A percentile compares a stretch with the other conserved stretches of the same genome.
phyloP scores from a whole-genome alignment of 1,140 invertebrate genomes.

The Dendroctonus ponderosae region DNA sequence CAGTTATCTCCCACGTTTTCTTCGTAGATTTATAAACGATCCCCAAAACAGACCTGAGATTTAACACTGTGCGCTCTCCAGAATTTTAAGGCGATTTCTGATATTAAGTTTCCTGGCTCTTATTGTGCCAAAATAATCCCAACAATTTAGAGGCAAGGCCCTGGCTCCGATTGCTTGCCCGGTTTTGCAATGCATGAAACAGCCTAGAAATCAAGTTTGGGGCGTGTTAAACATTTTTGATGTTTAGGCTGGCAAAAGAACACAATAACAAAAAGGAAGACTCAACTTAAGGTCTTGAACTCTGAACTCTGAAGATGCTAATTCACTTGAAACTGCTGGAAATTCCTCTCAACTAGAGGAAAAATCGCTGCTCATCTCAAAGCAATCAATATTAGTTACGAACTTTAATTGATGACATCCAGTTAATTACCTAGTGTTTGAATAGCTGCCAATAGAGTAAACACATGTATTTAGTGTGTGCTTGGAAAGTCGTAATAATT shows the following conservation, averaged over 20 bases:
- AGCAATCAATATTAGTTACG: too few species aligned
- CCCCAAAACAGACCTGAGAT: constrained; percentile 20
- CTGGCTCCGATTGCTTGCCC: too few species aligned
- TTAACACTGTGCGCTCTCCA: constrained; percentile 11
- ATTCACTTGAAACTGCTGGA: too few species aligned
- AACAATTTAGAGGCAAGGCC: constrained; percentile 12
- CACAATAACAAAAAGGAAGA: not conserved
- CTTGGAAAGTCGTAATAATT: not conserved
- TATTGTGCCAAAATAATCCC: constrained; percentile 18
- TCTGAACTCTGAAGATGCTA: too few species aligned
- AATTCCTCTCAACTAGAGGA: too few species aligned
- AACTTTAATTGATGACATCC: too few species aligned
- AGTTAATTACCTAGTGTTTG: too few species aligned
- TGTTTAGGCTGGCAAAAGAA: not conserved
- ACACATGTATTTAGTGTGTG: not conserved
- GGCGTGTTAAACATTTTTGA: not conserved
- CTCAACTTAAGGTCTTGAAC: not conserved
- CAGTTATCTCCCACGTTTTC: constrained; percentile 23
- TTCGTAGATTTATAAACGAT: constrained; percentile 23
- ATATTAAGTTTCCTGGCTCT: constrained; percentile 19
- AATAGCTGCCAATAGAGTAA: too few species aligned
- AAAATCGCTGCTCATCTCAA: too few species aligned
- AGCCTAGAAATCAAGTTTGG: not conserved
- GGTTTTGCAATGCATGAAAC: too few species aligned
- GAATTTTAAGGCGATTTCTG: constrained; percentile 24